Base-by-base conservation (phyloP, 2,797 vertebrate species). In the Hypotaenidia philippensis region DNA sequence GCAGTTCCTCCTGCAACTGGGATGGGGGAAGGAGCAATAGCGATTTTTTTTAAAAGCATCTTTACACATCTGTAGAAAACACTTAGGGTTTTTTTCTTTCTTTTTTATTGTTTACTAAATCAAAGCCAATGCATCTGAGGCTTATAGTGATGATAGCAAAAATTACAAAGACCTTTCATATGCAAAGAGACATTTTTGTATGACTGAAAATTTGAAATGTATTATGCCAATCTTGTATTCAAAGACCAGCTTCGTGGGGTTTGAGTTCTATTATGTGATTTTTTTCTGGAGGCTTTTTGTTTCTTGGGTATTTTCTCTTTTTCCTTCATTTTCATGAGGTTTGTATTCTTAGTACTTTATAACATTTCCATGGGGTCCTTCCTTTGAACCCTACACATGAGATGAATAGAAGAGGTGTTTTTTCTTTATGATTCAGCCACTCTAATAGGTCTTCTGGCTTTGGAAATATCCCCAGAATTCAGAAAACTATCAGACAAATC, bases 141-240 rank as follows among this genome's bases (percentile, higher is more conserved):
- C 87, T 97, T 90, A 95, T 44, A 96, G 86, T 88, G 96, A 97
- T 95, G 96, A 95, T 69, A 97, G 92, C 69, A 97, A 95, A 97
- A 97, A 96, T 96, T 97, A 79, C 85, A 94, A 96, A 97, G 85
- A 63, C 83, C 86, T 97, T 98, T 98, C 97, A 97, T 97, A 97
- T 97, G 95, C 94, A 97, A 97, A 98, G 90, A 65, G 74, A 60
- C 76, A 21, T 85, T 95, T 96, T 96, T 97, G 90, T 85, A 57
- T 94, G 72, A 89, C 78, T 89, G 71, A 97, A 95, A 82, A 93
- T 85, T 93, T 93, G 56, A 90, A 96, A 97, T 81, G 74, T 93
- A 93, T 96, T 91, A 93, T 78, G 81, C 47, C 80, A 95, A 31
- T 83, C 94, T 93, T 87, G 75, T 60, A 94, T 96, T 97, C 85